Conservation (phyloP, 2,888 invertebrate genomes). For the Acanthosepion pharaonis region DNA sequence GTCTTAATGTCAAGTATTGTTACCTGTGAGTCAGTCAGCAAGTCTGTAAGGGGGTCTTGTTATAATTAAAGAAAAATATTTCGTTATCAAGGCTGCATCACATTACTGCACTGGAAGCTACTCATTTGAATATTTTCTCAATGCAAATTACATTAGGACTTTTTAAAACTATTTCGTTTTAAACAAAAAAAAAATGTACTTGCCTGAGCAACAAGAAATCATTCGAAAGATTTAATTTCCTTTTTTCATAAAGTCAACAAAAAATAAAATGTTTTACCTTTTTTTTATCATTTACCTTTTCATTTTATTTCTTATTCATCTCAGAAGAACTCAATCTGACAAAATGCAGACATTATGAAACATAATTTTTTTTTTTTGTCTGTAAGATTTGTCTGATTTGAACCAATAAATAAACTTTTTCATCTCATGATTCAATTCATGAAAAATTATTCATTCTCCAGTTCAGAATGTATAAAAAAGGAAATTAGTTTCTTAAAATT, state of each 20-base stretch:
- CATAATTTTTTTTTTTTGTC: background rate
- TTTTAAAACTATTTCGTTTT: background rate
- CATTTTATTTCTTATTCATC: background rate
- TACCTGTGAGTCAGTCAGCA: background rate
- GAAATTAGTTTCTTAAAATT: background rate
- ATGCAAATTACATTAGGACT: background rate
- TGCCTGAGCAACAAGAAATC: background rate
- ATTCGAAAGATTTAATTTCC: background rate
- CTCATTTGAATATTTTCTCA: constrained; percentile 16
- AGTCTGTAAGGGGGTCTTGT: background rate
- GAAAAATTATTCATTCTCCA: background rate
- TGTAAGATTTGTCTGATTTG: background rate
- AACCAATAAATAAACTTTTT: background rate
- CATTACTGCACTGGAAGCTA: background rate
- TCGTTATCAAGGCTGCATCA: background rate
- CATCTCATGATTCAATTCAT: background rate
- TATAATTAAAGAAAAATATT: background rate
- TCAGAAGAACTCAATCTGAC: background rate
- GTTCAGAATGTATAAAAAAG: background rate
- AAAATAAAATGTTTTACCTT: background rate
- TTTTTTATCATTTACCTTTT: background rate
- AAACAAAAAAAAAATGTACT: background rate
- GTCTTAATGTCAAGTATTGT: background rate
- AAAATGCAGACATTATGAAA: background rate
- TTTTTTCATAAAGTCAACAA: background rate